Conservation (phyloP, 2,113 vertebrate genomes). For the Rhegmatorhina hoffmannsi region DNA sequence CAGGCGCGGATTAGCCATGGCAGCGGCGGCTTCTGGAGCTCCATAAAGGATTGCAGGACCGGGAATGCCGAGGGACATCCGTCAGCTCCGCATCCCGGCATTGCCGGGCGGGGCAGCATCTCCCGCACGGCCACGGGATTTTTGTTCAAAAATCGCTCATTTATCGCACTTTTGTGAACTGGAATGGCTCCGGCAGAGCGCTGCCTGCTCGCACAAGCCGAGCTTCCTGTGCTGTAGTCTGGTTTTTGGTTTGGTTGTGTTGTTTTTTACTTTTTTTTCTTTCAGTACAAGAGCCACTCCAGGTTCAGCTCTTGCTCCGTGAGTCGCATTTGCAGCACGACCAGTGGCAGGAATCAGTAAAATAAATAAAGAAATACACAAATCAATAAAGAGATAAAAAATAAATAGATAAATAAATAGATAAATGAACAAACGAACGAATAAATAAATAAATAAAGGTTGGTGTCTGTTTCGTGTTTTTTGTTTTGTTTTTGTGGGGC, state of each 20-base stretch:
- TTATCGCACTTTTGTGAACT: not conserved
- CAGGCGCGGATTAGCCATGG: slow-evolving; percentile 1
- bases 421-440: not conserved
- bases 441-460: not conserved
- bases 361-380: not conserved
- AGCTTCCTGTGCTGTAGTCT: not conserved
- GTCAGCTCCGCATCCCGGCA: fast-evolving
- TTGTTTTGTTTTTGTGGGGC: not conserved
- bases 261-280: not conserved
- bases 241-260: too few relatives aligned
- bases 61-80: not conserved
- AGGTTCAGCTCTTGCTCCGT: not conserved
- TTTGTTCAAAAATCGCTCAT: not conserved
- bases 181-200: not conserved
- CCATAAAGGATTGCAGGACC: not conserved
- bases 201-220: not conserved
- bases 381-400: not conserved
- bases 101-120: too few relatives aligned
- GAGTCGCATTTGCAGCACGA: not conserved
- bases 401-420: not conserved
- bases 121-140: fast-evolving
- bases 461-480: not conserved
- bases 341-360: not conserved
- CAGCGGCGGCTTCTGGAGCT: not conserved
- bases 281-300: not conserved